Evolutionary conservation across 2,797 vertebrate species (phyloP), one percentile per base, ranked within the genome.

Genomic region (Pangasius sanitwongsei): DNA sequence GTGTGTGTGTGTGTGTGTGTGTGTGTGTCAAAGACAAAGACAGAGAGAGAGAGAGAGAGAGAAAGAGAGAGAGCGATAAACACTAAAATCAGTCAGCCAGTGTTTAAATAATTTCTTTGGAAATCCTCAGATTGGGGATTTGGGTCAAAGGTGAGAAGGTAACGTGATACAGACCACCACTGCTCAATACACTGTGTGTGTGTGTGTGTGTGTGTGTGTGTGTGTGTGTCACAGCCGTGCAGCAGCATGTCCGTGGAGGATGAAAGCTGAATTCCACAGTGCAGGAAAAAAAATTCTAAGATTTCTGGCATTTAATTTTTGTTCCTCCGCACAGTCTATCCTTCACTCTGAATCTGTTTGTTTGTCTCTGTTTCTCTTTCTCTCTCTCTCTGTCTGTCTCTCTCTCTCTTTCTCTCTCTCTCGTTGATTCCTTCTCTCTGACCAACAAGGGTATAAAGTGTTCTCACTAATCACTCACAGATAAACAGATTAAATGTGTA

Each of bases 251-350:
- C 94, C 93, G 87, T 86, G 92, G 91, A 93, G 92, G 94, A 92
- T 93, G 92, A 92, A 86, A 90, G 90, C 93, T 87, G 89, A 95
- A 96, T 96, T 96, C 96, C 95, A 94, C 87, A 95, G 91, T 93
- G 90, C 94, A 95, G 93, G 93, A 96, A 96, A 95, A 96, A 92
- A 89, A 93, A 94, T 93, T 74, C 69, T 28, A 81, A 34, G 48
- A 31, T 34, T 80, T 94, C 90, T 95, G 59, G 59, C 77, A 75
- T 81, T 86, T 74, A 34, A 92, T 92, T 87, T 93, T 90, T 74
- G 90, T 92, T 93, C 93, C 90, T 92, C 92, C 89, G 92, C 23
- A 50, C 0, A 6, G 28, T 55, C 31, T 57, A 8, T 93, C 92
- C 89, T 88, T 83, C 90, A 81, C 90, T 70, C 86, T 81, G 28